Base-by-base conservation (phyloP, 1,140 invertebrate genomes). In the Trichonephila inaurata region DNA sequence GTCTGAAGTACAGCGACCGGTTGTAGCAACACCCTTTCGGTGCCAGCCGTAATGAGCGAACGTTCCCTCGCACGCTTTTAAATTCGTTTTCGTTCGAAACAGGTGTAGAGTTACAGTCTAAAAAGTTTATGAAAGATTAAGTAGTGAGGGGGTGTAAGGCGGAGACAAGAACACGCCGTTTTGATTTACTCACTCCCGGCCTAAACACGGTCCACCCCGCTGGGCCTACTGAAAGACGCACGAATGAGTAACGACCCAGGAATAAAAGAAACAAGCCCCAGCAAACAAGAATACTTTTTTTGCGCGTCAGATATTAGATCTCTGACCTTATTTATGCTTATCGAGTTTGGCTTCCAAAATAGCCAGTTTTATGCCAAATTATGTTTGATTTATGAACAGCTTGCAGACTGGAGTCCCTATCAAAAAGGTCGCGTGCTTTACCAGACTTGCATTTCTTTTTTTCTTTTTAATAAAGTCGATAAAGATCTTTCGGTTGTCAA, bases 41-140 rank as follows among this genome's bases (percentile, higher is more conserved):
- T 51, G 7, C 51, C 51, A 0, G 2, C 12, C 6, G 62, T 28
- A 77, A 18, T 77, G 14, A 33, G 28, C 18, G 16, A 28, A 33
- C 33, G 28, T 0, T 16, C 72, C 69, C 72, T 40, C 21, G 5
- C 14, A 33, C 16, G 33, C 7, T 33, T 77, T 77, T 40, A 33
- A 77, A 77, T 77, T 77, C 18, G 18, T 40, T 33, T 77, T 18
- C 24, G 58, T 87, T 64, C 33, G 7, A n/a, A 87, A 61, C 85
- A 33, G 85, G 85, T 87, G 44, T 87, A 87, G 60, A 19, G 85
- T 87, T 87, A 87, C 85, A 87, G 60, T 33, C 28, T 33, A 44
- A 87, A 61, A 87, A 77, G 72, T 77, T 77, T 77, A 77, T 77
- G 72, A 77, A 77, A 77, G 72, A 77, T 77, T 77, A 40, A 77